A percentile compares a stretch with the other conserved stretches of the same genome.
phyloP scores from a whole-genome alignment of 2,888 invertebrate species.

The Frankliniella fusca region DNA sequence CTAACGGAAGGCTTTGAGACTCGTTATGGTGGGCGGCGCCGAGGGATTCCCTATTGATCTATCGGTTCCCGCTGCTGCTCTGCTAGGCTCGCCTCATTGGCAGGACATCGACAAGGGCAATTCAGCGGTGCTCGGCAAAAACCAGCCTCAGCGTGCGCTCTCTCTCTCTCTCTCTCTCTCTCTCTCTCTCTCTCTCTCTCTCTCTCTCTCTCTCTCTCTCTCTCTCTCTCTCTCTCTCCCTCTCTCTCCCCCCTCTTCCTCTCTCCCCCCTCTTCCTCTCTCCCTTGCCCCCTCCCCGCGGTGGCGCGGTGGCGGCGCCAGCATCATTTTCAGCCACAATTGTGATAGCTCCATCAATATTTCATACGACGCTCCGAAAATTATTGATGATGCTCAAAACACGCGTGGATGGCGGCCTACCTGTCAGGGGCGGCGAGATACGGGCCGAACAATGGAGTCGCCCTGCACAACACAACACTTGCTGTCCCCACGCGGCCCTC shows the following conservation, averaged over 20 bases:
- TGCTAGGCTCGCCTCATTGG: not conserved
- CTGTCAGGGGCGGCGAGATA: conserved; percentile 14
- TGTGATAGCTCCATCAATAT: conserved; percentile 23
- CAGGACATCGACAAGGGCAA: too few relatives aligned
- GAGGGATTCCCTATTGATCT: not conserved
- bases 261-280: not conserved
- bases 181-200: conserved; percentile 1
- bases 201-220: conserved; percentile 1
- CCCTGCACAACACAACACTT: conserved; percentile 3
- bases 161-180: conserved; percentile 1
- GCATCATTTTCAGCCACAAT: conserved; percentile 19
- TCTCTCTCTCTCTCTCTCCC: not conserved
- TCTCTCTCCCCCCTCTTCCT: not conserved
- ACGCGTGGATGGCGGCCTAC: conserved; percentile 6
- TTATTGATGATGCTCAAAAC: conserved; percentile 26
- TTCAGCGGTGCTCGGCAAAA: too few relatives aligned
- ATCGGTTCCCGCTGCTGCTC: not conserved
- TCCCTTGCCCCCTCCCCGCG: not conserved
- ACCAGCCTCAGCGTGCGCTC: not conserved
- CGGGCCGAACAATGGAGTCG: not conserved
- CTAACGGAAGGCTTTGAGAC: too few relatives aligned
- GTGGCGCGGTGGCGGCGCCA: not conserved
- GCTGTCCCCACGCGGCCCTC: not conserved
- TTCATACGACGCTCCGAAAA: conserved; percentile 2
- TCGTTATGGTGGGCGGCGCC: too few relatives aligned